Base-by-base conservation (phyloP, 2,113 vertebrate genomes). In the Typhlomys cinereus region DNA sequence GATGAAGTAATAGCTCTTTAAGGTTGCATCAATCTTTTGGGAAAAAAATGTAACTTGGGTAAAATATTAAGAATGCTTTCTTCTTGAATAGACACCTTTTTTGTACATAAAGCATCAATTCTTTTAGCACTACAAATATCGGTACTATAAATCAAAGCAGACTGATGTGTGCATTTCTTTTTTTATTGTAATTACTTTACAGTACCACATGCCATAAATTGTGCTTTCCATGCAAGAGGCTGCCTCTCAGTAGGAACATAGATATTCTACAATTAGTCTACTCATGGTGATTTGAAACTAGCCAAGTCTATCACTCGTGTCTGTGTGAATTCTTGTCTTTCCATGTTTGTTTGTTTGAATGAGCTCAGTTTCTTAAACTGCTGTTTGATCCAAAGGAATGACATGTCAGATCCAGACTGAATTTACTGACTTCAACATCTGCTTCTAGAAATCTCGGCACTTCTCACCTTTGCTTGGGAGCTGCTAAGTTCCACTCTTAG, bases 381-480 rank as follows among this genome's bases (percentile, higher is more conserved):
- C 84, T 84, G 13, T 89, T 76, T 75, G 31, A 41, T 87, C 69
- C 57, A 52, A 27, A 39, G 57, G 59, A 54, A 84, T 93, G 80
- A 62, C 61, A 21, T 74, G 48, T 71, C 73, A 74, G 92, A 93
- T 86, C 78, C 15, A 85, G 39, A 73, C 34, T 41, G 79, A 93
- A 44, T 95, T 97, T 92, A 97, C 93, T 95, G 97, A 96, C 84
- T 93, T 95, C 61, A 36, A 96, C 95, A 96, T 97, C 93, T 96
- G 97, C 17, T 36, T 97, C 96, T 92, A 96, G 93, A 96, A 96
- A 97, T 95, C 96, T 94, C 82, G 95, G 93, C 67, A 95, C 96
- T 97, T 97, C 96, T 96, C 93, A 95, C 97, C 95, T 97, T 96
- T 97, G 95, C 88, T 94, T 96, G 97, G 96, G 96, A 97, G 67